Conservation (phyloP, 2,113 vertebrate genomes). For the Colaptes auratus region DNA sequence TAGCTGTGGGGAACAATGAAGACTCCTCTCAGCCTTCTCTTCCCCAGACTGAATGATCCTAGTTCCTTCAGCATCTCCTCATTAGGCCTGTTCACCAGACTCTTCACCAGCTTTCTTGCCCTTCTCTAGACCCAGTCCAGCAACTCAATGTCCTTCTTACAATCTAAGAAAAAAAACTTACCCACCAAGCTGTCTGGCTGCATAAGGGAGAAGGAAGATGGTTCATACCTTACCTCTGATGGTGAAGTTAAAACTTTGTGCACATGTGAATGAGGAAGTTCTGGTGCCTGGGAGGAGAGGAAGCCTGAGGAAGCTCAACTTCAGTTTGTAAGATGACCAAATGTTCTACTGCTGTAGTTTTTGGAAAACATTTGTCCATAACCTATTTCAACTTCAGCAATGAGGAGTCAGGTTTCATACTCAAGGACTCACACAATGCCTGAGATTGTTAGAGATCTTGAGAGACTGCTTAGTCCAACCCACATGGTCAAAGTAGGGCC, state of each 20-base stretch:
- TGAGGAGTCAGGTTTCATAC: neutral
- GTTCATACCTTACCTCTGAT: neutral
- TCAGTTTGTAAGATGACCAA: neutral
- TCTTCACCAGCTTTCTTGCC: too few species aligned
- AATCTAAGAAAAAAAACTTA: neutral
- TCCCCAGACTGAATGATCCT: too few species aligned
- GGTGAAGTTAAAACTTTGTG: neutral
- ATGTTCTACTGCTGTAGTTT: neutral
- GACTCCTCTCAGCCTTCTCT: too few species aligned
- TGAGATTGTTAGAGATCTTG: neutral
- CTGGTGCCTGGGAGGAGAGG: neutral
- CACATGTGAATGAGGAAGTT: neutral
- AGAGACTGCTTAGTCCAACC: neutral
- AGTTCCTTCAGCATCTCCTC: too few species aligned
- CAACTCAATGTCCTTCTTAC: neutral
- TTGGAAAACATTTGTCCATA: neutral
- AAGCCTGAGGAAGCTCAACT: neutral
- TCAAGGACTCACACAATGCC: accelerated
- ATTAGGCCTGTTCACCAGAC: too few species aligned
- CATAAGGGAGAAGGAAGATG: neutral
- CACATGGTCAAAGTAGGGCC: neutral
- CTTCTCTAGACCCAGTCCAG: too few species aligned
- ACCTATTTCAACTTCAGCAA: neutral
- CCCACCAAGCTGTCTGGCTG: neutral
- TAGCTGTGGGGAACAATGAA: too few species aligned